These are phyloP conservation scores for Anoura caudifer DNA, from an alignment of 2,113 vertebrate species.

Conservation along the genomic window DNA sequence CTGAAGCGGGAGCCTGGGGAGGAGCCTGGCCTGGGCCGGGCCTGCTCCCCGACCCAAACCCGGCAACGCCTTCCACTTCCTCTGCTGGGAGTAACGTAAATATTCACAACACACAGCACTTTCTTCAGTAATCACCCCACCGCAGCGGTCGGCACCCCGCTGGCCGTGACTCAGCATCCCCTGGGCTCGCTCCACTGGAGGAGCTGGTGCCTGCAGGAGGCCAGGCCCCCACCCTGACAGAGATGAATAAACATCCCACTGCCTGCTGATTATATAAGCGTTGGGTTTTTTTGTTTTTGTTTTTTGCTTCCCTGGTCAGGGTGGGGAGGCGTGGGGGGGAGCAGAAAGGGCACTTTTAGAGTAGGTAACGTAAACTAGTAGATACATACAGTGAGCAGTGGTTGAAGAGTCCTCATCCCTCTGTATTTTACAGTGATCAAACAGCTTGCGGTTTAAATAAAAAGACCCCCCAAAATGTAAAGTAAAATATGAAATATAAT, in stretches of 20 bases:
- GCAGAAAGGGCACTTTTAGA: background rate
- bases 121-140: background rate
- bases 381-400: background rate
- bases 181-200: background rate
- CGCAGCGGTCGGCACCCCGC: background rate
- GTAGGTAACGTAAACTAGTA: background rate
- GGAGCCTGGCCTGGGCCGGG: background rate
- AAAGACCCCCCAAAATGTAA: background rate
- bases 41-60: background rate
- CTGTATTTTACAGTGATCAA: background rate
- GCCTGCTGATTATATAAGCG: background rate
- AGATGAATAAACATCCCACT: background rate
- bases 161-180: background rate
- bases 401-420: background rate
- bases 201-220: background rate
- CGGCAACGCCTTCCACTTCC: background rate
- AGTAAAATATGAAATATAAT: no score
- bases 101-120: background rate
- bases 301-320: background rate
- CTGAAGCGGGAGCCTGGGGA: no score
- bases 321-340: no score
- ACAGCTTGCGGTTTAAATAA: background rate
- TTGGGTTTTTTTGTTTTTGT: no score
- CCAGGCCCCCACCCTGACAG: no score
- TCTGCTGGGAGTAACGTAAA: background rate